Percentiles rank a stretch among this genome's conserved stretches.
These are phyloP conservation scores for Corythaeola cristata DNA, from an alignment of 2,113 vertebrate genomes.

Conservation along the genomic window DNA sequence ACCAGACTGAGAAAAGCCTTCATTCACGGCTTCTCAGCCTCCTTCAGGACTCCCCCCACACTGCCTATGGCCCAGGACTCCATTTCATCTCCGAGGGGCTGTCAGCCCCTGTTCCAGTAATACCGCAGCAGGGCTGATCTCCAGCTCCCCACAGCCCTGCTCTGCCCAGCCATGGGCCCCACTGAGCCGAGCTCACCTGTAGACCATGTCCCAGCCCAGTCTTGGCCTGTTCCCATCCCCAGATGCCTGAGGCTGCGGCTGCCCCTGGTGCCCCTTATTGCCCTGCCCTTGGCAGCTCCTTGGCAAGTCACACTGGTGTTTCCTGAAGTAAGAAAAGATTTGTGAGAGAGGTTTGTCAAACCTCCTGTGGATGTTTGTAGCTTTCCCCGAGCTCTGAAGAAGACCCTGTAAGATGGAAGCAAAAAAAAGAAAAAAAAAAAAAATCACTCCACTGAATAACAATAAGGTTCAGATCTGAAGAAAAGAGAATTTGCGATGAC, in stretches of 20 bases:
- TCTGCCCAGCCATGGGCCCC: background rate
- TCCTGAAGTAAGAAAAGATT: background rate
- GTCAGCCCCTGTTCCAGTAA: too few relatives aligned
- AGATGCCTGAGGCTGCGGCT: rapidly evolving
- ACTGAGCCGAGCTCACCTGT: rapidly evolving
- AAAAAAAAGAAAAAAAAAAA: too few relatives aligned
- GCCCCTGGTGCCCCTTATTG: too few relatives aligned
- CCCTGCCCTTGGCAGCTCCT: background rate
- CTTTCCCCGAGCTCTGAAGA: background rate
- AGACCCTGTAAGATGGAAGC: background rate
- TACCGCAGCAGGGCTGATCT: rapidly evolving
- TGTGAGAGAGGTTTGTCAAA: background rate
- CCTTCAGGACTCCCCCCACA: rapidly evolving
- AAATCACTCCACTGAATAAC: background rate
- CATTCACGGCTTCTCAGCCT: background rate
- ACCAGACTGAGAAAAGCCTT: background rate
- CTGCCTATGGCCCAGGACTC: too few relatives aligned
- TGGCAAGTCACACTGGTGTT: background rate
- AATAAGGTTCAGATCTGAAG: background rate
- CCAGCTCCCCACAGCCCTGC: background rate
- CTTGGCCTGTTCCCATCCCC: background rate
- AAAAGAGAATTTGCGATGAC: background rate
- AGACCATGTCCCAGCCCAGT: background rate
- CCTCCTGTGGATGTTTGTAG: background rate
- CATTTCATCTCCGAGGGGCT: background rate